Evolutionary conservation across 1,140 invertebrate species (phyloP), one percentile per base, ranked within the genome.

Genomic region (Archivesica marissinica): DNA sequence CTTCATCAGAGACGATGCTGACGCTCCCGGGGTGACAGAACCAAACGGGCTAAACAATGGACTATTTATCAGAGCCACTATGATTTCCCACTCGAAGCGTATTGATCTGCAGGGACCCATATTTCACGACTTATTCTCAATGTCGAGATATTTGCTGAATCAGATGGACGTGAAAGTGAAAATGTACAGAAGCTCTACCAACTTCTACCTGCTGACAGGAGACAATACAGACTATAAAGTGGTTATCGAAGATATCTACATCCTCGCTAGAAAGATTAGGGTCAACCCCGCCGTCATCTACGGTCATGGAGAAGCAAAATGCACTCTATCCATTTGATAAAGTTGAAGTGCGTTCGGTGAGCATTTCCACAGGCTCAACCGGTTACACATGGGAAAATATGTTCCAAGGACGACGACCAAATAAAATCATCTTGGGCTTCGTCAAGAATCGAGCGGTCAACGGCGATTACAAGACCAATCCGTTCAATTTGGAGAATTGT

Each of bases 71-170:
- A 44, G 38, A 39, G 28, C 1, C 66, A 68, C 76, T 11, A 17
- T 17, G 3, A 52, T 52, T n/a, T n/a, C n/a, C n/a, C n/a, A n/a
- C n/a, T n/a, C 1, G 77, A 81, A 23, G 23, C 81, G 41, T 54
- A 76, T 30, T 77, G 85, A 23, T 78, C 52, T 13, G n/a, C n/a
- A n/a, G n/a, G n/a, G n/a, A n/a, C n/a, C n/a, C n/a, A 52, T 72
- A 0, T 56, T 76, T n/a, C 77, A 79, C 39, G 84, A 81, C n/a
- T 66, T 85, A 20, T 75, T 85, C 28, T n/a, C 25, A 33, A 3
- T 30, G 20, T 1, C 17, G 13, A 61, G 82, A 59, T 77, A 76
- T 50, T 15, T 85, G 72, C 20, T 85, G 23, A 85, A 85, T 30
- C 50, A 64, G 17, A 72, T 85, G 3, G 54, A 76, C 30, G 35